Conservation (phyloP, 1,140 invertebrate species). For the Neocloeon triangulifer region DNA sequence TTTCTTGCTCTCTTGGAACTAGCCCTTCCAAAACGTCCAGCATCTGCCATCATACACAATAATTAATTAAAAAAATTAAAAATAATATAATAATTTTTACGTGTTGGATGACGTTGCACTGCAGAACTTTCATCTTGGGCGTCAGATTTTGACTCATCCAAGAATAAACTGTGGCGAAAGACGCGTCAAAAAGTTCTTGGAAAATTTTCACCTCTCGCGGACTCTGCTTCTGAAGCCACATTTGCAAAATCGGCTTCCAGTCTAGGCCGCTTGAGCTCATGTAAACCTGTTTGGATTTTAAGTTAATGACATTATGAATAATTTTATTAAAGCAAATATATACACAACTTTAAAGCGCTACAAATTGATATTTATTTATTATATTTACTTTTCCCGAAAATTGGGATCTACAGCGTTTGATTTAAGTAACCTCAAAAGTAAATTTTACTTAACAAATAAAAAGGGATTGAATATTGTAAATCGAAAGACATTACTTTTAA, state of each 20-base stretch:
- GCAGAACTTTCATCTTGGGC: constrained; percentile 67
- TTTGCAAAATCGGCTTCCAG: constrained; percentile 62
- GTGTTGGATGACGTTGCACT: constrained; percentile 68
- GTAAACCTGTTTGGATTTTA: constrained; percentile 50
- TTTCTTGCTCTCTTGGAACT: constrained; percentile 40
- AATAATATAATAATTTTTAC: constrained; percentile 14
- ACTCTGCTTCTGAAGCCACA: constrained; percentile 63
- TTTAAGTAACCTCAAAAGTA: constrained; percentile 5
- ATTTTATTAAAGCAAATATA: no score
- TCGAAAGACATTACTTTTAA: no score
- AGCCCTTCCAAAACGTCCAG: constrained; percentile 65
- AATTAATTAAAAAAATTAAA: constrained; percentile 2
- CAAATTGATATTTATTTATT: no score
- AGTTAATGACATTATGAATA: no score
- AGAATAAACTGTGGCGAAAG: constrained; percentile 50
- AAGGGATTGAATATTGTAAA: no score
- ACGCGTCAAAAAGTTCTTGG: constrained; percentile 50
- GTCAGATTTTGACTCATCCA: constrained; percentile 66
- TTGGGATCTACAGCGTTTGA: background rate
- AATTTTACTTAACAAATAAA: no score
- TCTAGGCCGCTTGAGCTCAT: constrained; percentile 90
- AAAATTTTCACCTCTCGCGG: constrained; percentile 50
- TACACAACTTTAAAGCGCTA: no score
- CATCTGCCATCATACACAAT: constrained; percentile 39
- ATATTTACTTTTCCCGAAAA: no score